Evolutionary conservation across 35 echinoderm and acorn worm species (phyloP).

Genomic region (Strongylocentrotus purpuratus): DNA sequence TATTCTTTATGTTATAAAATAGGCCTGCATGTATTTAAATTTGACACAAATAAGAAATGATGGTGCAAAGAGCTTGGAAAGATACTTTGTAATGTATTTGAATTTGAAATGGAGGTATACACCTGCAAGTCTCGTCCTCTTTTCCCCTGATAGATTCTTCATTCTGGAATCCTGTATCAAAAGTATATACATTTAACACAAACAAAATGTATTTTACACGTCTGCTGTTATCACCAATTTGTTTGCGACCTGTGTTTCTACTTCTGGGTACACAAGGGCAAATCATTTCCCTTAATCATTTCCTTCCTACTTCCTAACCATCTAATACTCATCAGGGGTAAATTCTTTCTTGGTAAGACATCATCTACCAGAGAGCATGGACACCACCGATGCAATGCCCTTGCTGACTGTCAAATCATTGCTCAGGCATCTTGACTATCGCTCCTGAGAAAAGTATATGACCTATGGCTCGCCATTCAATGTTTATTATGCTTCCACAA

Average conservation of each 20-base stretch:
- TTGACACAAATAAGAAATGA: too few species aligned
- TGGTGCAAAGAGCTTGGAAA: too few species aligned
- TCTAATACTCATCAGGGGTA: neutral
- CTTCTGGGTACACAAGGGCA: neutral
- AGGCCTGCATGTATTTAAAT: neutral
- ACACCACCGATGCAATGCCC: neutral
- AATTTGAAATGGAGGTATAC: too few species aligned
- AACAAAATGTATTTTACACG: too few species aligned
- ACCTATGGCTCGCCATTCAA: neutral
- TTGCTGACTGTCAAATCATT: neutral
- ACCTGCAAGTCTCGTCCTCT: too few species aligned
- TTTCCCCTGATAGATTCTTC: too few species aligned
- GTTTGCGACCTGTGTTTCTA: neutral
- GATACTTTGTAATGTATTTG: too few species aligned
- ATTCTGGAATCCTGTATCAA: too few species aligned
- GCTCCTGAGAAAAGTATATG: neutral
- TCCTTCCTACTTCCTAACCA: neutral
- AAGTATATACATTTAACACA: too few species aligned
- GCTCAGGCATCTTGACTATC: neutral
- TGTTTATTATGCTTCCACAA: slow-evolving; percentile 3
- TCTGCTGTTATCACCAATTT: neutral
- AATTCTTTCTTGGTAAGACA: neutral
- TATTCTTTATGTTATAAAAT: neutral
- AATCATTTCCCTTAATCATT: slow-evolving; percentile 2
- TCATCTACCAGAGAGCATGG: neutral